Evolutionary conservation across 53 echinoderm and acorn worm genomes (phyloP), one percentile per base, ranked within the genome.

Genomic region (Paelopatides confundens): DNA sequence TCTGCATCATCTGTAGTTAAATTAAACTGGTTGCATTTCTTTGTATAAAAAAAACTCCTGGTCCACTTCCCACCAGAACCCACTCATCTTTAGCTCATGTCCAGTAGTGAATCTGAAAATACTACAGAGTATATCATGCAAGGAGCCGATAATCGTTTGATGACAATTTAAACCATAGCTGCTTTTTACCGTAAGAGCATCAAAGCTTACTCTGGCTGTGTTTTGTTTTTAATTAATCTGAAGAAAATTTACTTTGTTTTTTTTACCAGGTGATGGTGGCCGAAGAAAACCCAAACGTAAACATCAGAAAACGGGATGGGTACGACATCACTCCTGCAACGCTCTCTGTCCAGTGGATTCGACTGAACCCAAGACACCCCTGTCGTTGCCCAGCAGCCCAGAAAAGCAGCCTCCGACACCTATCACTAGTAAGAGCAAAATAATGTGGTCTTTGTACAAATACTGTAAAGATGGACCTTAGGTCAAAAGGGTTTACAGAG

Each of bases 381-480:
- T 90, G 13, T 99, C 99, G n/a, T 93, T 95, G 8, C 99, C 99
- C 0, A 95, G 65, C 64, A 99, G 94, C 43, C 95, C 95, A 0
- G 89, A 88, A 30, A 93, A 95, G 35, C 71, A 83, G 27, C 79
- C 79, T 15, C 79, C 79, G 13, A 79, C 79, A 48, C 79, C 79
- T 17, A 43, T 85, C 15, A 66, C 32, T 26, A 69, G 77, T 68
- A 7, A 66, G 37, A 28, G 8, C 14, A 50, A 37, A 12, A 43
- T 43, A 43, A 43, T 1, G 43, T 10, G 8, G 43, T 43, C 43
- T 10, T 43, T n/a, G n/a, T n/a, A 11, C 52, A 51, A 51, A 51
- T 11, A 51, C 52, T 51, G 52, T 17, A 11, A 51, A 51, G 17
- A 51, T 51, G 52, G 10, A 51, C 10, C 52, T 11, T 51, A 51